These are phyloP conservation scores for Spermophilus dauricus DNA, from an alignment of 2,113 vertebrate species.

Conservation along the genomic window DNA sequence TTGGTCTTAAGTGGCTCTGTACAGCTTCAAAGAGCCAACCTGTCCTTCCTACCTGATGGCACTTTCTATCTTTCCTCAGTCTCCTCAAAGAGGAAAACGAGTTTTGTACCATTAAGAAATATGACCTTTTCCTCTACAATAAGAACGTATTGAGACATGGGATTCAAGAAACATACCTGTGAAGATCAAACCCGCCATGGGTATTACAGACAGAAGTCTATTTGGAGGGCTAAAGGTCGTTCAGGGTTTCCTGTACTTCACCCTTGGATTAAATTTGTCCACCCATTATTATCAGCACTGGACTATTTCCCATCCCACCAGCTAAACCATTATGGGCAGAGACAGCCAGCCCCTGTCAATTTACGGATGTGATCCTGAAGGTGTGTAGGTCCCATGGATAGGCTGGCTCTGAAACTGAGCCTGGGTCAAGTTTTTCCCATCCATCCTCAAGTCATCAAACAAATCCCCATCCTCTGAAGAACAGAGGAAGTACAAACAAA, in stretches of 20 bases:
- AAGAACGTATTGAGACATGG: neutral
- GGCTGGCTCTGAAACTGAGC: neutral
- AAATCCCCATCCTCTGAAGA: neutral
- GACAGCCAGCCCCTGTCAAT: neutral
- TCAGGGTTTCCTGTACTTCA: neutral
- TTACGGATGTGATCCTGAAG: neutral
- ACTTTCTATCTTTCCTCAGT: neutral
- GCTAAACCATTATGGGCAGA: neutral
- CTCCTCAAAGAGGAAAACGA: neutral
- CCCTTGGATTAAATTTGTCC: neutral
- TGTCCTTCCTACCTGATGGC: neutral
- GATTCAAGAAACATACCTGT: neutral
- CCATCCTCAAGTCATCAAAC: neutral
- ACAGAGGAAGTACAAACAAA: neutral
- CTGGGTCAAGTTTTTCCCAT: no score
- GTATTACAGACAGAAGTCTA: neutral
- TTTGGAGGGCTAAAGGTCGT: neutral
- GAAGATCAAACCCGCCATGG: neutral
- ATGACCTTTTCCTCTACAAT: neutral
- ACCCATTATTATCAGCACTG: neutral
- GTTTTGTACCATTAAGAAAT: neutral
- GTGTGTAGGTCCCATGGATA: rapidly evolving
- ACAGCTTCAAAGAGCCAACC: neutral
- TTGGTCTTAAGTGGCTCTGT: neutral
- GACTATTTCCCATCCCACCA: rapidly evolving